These are phyloP conservation scores for Anadara kagoshimensis DNA, from an alignment of 1,140 invertebrate species.

Conservation along the genomic window DNA sequence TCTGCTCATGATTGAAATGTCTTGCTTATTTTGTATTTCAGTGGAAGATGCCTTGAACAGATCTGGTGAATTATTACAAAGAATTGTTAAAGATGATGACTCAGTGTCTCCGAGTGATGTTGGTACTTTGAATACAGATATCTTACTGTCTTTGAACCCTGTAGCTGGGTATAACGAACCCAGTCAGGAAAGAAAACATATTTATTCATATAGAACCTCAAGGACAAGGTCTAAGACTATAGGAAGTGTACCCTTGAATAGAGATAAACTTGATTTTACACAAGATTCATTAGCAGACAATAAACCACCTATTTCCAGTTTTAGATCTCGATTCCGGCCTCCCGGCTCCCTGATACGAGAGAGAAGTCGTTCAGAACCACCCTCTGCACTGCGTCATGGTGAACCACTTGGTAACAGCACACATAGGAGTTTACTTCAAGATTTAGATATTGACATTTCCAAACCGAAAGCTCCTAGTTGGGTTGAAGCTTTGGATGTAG, in stretches of 20 bases:
- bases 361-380: constrained; percentile 49
- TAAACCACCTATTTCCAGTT: constrained; percentile 16
- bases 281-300: neutral
- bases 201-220: constrained; percentile 48
- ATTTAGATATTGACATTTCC: constrained; percentile 11
- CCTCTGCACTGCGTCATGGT: constrained; percentile 33
- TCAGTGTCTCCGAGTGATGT: constrained; percentile 39
- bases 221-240: constrained; percentile 16
- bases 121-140: constrained; percentile 48
- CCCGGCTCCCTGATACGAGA: constrained; percentile 1
- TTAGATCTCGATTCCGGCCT: neutral
- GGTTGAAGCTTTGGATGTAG: constrained; percentile 41
- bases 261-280: neutral
- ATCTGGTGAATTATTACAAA: constrained; percentile 53
- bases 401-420: constrained; percentile 28
- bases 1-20: no score
- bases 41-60: constrained; percentile 56
- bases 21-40: constrained; percentile 30
- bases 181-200: constrained; percentile 32
- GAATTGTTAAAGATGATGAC: constrained; percentile 33
- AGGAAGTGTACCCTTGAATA: constrained; percentile 12
- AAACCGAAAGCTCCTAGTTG: constrained; percentile 37
- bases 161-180: constrained; percentile 20
- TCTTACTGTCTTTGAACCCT: constrained; percentile 45
- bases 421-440: constrained; percentile 8